Conservation (phyloP, 2,888 invertebrate species). For the Caradrina clavipalpis region DNA sequence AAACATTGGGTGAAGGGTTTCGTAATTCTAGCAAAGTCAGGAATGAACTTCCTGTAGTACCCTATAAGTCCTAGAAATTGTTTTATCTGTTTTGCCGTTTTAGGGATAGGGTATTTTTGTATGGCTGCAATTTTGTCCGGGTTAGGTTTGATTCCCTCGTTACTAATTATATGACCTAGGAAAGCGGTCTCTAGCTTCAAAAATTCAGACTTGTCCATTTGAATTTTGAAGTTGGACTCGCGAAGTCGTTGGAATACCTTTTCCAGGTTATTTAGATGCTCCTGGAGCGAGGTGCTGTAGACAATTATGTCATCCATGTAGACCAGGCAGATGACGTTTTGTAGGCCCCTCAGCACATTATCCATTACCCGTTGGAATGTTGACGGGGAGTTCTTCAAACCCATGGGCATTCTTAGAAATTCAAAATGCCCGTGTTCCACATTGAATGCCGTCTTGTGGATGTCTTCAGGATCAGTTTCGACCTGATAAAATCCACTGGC, state of each 20-base stretch:
- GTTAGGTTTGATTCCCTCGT: constrained; percentile 19
- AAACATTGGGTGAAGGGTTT: too few relatives aligned
- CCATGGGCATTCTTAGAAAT: constrained; percentile 1
- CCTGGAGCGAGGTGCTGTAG: background rate
- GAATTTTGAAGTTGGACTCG: constrained; percentile 30
- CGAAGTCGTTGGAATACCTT: background rate
- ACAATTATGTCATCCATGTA: constrained; percentile 5
- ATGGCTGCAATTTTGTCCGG: constrained; percentile 20
- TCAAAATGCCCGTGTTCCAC: background rate
- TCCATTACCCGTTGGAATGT: constrained; percentile 6
- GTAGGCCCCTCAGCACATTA: background rate
- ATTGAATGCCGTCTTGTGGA: background rate
- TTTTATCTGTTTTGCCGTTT: background rate
- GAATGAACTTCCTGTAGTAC: too few relatives aligned
- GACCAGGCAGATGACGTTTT: background rate
- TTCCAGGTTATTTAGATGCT: background rate
- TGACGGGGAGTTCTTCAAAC: background rate
- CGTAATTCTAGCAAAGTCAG: too few relatives aligned
- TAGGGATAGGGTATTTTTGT: background rate
- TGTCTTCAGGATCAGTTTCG: background rate
- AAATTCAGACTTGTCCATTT: constrained; percentile 31
- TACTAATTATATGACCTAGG: constrained; percentile 14
- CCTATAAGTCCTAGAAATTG: background rate
- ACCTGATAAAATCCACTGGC: background rate
- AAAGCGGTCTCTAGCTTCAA: constrained; percentile 26